These are phyloP conservation scores for Gadopsis bispinosus DNA, from an alignment of 2,797 vertebrate genomes.

Conservation along the genomic window DNA sequence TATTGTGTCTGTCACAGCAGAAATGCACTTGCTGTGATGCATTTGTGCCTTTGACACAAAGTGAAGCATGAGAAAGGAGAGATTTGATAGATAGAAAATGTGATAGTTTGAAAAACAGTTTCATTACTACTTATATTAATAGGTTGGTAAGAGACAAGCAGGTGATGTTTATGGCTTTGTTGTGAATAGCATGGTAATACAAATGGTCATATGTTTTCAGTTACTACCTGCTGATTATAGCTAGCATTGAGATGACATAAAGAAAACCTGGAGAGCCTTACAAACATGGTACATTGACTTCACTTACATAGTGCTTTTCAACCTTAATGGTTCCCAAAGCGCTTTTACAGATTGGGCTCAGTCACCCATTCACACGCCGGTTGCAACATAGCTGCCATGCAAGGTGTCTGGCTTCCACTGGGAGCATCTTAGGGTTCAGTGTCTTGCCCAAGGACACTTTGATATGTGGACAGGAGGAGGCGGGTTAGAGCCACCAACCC, in stretches of 20 bases:
- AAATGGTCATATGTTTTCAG: conserved; percentile 3
- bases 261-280: background rate
- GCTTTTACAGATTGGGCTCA: too few relatives aligned
- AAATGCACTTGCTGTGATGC: conserved; percentile 1
- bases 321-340: too few relatives aligned
- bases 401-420: too few relatives aligned
- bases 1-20: conserved; percentile 3
- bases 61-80: background rate
- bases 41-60: conserved; percentile 16
- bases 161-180: conserved; percentile 9
- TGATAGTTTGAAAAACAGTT: background rate
- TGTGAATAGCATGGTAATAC: background rate
- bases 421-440: too few relatives aligned
- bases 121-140: background rate
- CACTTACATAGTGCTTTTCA: too few relatives aligned
- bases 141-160: background rate
- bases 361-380: too few relatives aligned
- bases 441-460: too few relatives aligned
- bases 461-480: too few relatives aligned
- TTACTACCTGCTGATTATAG: background rate
- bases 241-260: background rate
- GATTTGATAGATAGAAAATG: background rate
- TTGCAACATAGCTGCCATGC: too few relatives aligned
- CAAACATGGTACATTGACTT: too few relatives aligned
- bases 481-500: too few relatives aligned